A percentile compares a stretch with the other conserved stretches of the same genome.
Evolutionary conservation across 2,888 invertebrate species (phyloP).

Genomic region (Caradrina kadenii): DNA sequence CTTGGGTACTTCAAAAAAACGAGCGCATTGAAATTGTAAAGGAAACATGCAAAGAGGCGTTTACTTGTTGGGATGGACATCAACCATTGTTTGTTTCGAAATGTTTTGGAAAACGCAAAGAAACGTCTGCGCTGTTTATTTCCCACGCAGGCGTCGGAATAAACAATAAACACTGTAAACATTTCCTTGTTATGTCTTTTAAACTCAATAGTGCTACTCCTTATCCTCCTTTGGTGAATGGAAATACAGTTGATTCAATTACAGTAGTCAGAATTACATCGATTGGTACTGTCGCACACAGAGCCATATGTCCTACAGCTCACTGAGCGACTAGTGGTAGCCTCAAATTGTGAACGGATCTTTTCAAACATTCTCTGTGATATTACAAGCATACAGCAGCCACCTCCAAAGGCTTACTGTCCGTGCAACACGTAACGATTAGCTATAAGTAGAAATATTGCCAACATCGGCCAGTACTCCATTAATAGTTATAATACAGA

Average conservation of each 20-base stretch:
- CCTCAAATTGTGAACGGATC: too few relatives aligned
- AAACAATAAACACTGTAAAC: slow-evolving; percentile 28
- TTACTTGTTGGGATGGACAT: slow-evolving; percentile 17
- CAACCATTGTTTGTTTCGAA: slow-evolving; percentile 26
- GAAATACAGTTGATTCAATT: not conserved
- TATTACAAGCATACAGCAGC: too few relatives aligned
- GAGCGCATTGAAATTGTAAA: slow-evolving; percentile 10
- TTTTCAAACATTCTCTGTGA: too few relatives aligned
- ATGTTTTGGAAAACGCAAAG: slow-evolving; percentile 41
- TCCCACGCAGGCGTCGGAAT: slow-evolving; percentile 15
- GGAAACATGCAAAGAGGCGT: slow-evolving; percentile 13
- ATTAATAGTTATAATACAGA: slow-evolving; percentile 18
- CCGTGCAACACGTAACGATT: too few relatives aligned
- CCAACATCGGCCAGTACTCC: not conserved
- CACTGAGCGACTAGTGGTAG: too few relatives aligned
- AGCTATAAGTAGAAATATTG: not conserved
- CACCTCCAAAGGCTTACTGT: too few relatives aligned
- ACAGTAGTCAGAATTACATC: slow-evolving; percentile 16
- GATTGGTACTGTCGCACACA: not conserved
- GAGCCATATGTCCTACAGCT: too few relatives aligned
- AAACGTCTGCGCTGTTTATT: slow-evolving; percentile 27
- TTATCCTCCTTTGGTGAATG: not conserved
- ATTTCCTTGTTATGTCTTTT: slow-evolving; percentile 12
- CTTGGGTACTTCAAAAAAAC: slow-evolving; percentile 33
- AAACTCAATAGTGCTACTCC: slow-evolving; percentile 4